Conservation (phyloP, 2,113 vertebrate genomes). For the Tenebrosternarchus preto region DNA sequence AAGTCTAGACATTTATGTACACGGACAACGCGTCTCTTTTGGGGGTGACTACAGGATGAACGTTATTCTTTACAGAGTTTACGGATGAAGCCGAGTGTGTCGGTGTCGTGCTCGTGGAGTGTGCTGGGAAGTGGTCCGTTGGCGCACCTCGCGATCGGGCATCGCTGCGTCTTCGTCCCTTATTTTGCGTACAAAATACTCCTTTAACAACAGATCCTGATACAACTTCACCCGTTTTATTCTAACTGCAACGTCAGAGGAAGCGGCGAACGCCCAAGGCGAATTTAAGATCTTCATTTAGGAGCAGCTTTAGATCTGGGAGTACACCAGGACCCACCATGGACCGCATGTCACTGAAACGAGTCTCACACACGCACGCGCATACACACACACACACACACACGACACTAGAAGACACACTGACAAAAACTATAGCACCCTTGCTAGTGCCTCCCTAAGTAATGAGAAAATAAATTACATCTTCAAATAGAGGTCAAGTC, state of each 20-base stretch:
- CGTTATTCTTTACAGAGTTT: slow-evolving; percentile 51
- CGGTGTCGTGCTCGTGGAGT: slow-evolving; percentile 22
- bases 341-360: background rate
- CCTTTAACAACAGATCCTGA: background rate
- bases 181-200: slow-evolving; percentile 3
- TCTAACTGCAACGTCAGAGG: background rate
- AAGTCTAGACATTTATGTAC: slow-evolving; percentile 66
- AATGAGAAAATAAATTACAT: slow-evolving; percentile 56
- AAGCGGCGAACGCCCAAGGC: background rate
- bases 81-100: slow-evolving; percentile 35
- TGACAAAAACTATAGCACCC: slow-evolving; percentile 66
- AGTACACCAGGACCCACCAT: background rate
- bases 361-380: slow-evolving; percentile 3
- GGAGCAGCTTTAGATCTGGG: slow-evolving; percentile 9
- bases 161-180: too few relatives aligned
- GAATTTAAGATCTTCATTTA: slow-evolving; percentile 27
- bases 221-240: background rate
- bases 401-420: slow-evolving; percentile 65
- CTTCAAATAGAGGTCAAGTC: slow-evolving; percentile 55
- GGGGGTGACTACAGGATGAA: slow-evolving; percentile 62
- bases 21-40: slow-evolving; percentile 60
- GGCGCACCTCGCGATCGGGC: too few relatives aligned
- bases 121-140: background rate
- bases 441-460: slow-evolving; percentile 62
- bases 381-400: slow-evolving; percentile 52